Conservation (phyloP, 2,888 invertebrate genomes). For the Oscheius myriophilus region DNA sequence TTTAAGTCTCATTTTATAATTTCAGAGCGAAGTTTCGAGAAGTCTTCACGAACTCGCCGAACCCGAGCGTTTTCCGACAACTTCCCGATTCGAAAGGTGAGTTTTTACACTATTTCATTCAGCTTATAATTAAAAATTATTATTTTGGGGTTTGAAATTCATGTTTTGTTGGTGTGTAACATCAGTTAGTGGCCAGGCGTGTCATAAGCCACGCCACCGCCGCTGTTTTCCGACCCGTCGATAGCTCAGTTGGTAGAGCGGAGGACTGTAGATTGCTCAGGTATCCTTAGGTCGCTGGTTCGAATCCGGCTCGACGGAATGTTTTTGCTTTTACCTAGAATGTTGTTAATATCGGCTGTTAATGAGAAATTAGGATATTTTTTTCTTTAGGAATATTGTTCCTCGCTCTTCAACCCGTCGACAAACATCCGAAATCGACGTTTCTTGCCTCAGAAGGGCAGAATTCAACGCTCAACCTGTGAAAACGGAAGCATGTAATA, state of each 20-base stretch:
- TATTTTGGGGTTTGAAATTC: too few species aligned
- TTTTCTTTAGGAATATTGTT: conserved; percentile 6
- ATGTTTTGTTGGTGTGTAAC: too few species aligned
- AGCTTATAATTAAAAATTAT: too few species aligned
- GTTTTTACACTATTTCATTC: too few species aligned
- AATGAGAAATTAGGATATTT: too few species aligned
- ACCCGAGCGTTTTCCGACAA: not conserved
- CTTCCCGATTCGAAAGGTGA: not conserved
- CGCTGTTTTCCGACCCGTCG: conserved; percentile 20
- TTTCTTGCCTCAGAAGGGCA: not conserved
- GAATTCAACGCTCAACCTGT: not conserved
- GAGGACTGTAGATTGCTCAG: conserved; percentile 53
- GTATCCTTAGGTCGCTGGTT: conserved; percentile 63
- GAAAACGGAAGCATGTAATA: not conserved
- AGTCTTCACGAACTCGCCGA: conserved; percentile 25
- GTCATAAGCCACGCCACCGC: too few species aligned
- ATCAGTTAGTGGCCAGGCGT: too few species aligned
- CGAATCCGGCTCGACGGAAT: conserved; percentile 60
- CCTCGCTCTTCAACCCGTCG: conserved; percentile 9
- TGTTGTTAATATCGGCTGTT: not conserved
- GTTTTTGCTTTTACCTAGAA: conserved; percentile 21
- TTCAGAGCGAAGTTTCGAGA: conserved; percentile 23
- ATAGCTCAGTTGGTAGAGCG: conserved; percentile 49
- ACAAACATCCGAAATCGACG: conserved; percentile 21
- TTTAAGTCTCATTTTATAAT: not conserved